Conservation (phyloP, 2,888 invertebrate genomes). For the Onchidella celtica region DNA sequence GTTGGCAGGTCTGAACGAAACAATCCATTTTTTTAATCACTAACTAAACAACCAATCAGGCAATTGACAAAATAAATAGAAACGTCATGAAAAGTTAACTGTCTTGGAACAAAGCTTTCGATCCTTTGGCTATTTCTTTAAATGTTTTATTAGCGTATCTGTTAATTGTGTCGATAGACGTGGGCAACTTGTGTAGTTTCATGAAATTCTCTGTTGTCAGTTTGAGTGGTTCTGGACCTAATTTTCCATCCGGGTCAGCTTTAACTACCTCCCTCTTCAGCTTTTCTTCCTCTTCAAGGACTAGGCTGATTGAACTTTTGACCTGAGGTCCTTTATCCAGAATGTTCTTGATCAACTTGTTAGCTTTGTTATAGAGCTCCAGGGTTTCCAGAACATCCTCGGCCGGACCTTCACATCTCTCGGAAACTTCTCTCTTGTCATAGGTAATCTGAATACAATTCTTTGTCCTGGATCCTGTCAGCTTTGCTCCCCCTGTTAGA, state of each 20-base stretch:
- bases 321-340: conserved; percentile 63
- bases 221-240: conserved; percentile 63
- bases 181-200: conserved; percentile 61
- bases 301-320: conserved; percentile 59
- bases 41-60: no score
- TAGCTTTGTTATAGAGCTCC: conserved; percentile 63
- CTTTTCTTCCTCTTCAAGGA: conserved; percentile 64
- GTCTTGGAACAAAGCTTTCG: conserved; percentile 58
- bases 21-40: no score
- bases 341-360: conserved; percentile 63
- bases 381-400: conserved; percentile 62
- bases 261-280: conserved; percentile 66
- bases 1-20: no score
- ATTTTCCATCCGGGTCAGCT: conserved; percentile 57
- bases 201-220: conserved; percentile 64
- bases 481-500: conserved; percentile 62
- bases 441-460: conserved; percentile 63
- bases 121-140: conserved; percentile 62
- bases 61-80: no score
- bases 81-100: not conserved
- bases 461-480: conserved; percentile 62
- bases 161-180: conserved; percentile 62
- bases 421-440: conserved; percentile 60
- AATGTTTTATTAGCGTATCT: conserved; percentile 62
- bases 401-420: conserved; percentile 58